Conservation (phyloP, 2,888 invertebrate species). For the Drosophila paranaensis region DNA sequence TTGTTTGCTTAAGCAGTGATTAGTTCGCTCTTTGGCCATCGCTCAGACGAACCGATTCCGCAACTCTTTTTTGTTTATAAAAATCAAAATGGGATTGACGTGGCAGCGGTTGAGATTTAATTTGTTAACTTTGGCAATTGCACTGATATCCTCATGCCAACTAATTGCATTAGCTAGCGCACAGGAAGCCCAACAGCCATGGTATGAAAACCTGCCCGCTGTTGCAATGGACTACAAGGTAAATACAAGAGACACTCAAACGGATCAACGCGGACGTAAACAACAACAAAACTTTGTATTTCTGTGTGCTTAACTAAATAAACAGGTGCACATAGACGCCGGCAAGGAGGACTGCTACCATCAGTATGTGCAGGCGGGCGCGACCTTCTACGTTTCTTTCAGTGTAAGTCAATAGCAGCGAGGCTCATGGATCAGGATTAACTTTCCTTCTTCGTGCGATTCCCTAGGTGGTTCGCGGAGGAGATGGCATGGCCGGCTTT, state of each 20-base stretch:
- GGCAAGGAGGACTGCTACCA: conserved; percentile 98
- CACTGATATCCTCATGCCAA: conserved; percentile 47
- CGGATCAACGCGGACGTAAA: conserved; percentile 7
- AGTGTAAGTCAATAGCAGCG: conserved; percentile 88
- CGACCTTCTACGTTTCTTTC: conserved; percentile 96
- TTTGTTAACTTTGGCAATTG: conserved; percentile 45
- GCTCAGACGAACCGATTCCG: conserved; percentile 23
- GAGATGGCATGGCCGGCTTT: conserved; percentile 97
- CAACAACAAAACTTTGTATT: conserved; percentile 10
- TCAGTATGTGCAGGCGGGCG: conserved; percentile 96
- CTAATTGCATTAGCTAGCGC: conserved; percentile 56
- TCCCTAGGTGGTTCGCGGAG: conserved; percentile 93
- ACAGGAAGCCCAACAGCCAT: conserved; percentile 87
- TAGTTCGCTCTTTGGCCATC: conserved; percentile 18
- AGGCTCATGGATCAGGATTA: not conserved
- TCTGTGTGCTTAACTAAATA: not conserved
- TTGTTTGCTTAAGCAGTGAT: conserved; percentile 5
- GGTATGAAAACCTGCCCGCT: conserved; percentile 95
- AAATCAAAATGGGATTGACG: conserved; percentile 80
- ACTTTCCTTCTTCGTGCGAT: not conserved
- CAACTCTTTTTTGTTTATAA: conserved; percentile 58
- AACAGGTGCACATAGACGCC: conserved; percentile 92
- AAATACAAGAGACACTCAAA: not conserved
- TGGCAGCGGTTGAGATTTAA: conserved; percentile 78
- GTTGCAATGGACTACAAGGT: conserved; percentile 97